phyloP scores from a whole-genome alignment of 2,797 vertebrate genomes.

The Cirrhinus mrigala region DNA sequence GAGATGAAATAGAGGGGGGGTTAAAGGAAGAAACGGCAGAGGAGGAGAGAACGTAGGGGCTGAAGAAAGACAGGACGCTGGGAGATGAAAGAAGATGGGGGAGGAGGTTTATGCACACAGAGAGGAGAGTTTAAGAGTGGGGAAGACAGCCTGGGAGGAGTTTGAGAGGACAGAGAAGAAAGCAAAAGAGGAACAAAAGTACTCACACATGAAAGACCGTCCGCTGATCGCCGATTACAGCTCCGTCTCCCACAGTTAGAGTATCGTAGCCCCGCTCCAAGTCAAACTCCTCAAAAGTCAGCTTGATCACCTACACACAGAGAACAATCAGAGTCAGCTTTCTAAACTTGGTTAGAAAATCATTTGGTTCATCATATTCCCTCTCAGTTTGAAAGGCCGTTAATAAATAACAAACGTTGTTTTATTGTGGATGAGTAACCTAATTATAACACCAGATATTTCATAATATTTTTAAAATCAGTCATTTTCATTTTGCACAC shows the following conservation, averaged over 20 bases:
- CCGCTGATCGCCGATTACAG: conserved; percentile 95
- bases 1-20: conserved; percentile 65
- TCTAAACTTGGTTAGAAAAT: not conserved
- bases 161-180: conserved; percentile 59
- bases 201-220: conserved; percentile 98
- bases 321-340: not conserved
- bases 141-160: conserved; percentile 54
- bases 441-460: not conserved
- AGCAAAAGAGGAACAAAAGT: conserved; percentile 31
- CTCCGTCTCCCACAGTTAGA: conserved; percentile 93
- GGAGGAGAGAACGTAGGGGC: conserved; percentile 12
- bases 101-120: conserved; percentile 36
- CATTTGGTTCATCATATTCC: not conserved
- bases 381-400: not conserved
- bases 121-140: conserved; percentile 36
- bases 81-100: conserved; percentile 49
- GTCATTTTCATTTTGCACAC: conserved; percentile 7
- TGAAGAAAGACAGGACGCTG: conserved; percentile 44
- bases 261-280: conserved; percentile 98
- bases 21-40: conserved; percentile 44
- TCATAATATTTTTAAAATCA: not conserved
- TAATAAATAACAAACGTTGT: not conserved
- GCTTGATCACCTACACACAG: conserved; percentile 91
- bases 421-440: not conserved
- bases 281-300: conserved; percentile 98